Evolutionary conservation across 2,888 invertebrate genomes (phyloP), one percentile per base, ranked within the genome.

Genomic region (Kryphioiulus occultus): DNA sequence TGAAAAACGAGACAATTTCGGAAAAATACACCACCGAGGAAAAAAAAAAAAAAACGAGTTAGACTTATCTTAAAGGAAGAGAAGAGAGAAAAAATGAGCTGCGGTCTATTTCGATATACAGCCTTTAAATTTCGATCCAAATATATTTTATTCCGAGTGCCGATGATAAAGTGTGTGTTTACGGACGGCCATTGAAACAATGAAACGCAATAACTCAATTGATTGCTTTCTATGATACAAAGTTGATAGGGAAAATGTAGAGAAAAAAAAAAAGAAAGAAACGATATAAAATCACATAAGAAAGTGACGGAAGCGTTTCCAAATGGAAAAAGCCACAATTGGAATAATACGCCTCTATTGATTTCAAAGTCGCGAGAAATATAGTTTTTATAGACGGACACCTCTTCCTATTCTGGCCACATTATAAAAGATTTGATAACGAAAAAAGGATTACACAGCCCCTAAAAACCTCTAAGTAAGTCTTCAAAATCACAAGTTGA

Each of bases 201-300:
- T 68, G 68, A 68, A 68, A 68, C n/a, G 68, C 68, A 68, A 68
- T 68, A 68, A 68, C 68, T 68, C 68, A 68, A 68, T 68, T 68
- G 68, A 68, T 68, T 68, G 68, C 22, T 26, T 68, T 68, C 26
- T 68, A 68, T 22, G 68, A 68, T 68, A 68, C 68, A 68, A 68
- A 68, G 22, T 68, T 26, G 68, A 68, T 68, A 59, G 22, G 22
- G 47, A 47, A 59, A 59, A 59, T 5, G 68, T 7, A 12, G 68
- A 68, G n/a, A n/a, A 59, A 59, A n/a, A n/a, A 3, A 47, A 59
- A 59, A 59, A 68, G 68, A 68, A 10, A 68, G 26, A 26, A 68
- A 22, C 68, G 26, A 68, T 68, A 22, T 68, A 22, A 68, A 68
- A 68, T 68, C 68, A 68, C 68, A 26, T 2, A 68, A 68, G 26